A percentile compares a stretch with the other conserved stretches of the same genome.
Conservation (phyloP, 1,140 invertebrate genomes). For the Mycetomoellerius zeteki region DNA sequence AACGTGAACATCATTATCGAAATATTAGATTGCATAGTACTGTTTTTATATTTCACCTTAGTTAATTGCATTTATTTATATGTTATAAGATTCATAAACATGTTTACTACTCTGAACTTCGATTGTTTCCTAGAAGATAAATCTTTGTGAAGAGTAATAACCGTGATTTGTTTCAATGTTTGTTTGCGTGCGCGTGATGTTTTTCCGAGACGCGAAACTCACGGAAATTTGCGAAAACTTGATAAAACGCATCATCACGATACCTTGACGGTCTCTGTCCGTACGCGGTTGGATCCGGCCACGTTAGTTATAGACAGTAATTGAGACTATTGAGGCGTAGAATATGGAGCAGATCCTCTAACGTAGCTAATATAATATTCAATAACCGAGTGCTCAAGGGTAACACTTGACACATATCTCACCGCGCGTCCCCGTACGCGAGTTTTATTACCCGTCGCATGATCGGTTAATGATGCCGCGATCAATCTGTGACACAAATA, state of each 20-base stretch:
- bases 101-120: not conserved
- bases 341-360: slow-evolving; percentile 59
- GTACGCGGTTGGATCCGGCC: slow-evolving; percentile 13
- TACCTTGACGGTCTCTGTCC: not conserved
- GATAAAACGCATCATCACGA: slow-evolving; percentile 14
- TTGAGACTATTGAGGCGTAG: slow-evolving; percentile 46
- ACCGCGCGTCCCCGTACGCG: not conserved
- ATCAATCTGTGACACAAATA: slow-evolving; percentile 62
- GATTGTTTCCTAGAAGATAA: not conserved
- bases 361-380: slow-evolving; percentile 54
- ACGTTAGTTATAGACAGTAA: slow-evolving; percentile 53
- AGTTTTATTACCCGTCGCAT: slow-evolving; percentile 45
- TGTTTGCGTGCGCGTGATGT: not conserved
- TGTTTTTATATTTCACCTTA: not conserved
- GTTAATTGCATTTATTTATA: not conserved
- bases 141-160: not conserved
- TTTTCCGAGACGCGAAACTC: not conserved
- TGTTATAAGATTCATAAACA: not conserved
- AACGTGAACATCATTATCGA: not conserved
- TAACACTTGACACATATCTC: slow-evolving; percentile 63
- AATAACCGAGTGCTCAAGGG: slow-evolving; percentile 49
- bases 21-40: not conserved
- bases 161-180: not conserved
- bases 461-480: slow-evolving; percentile 55
- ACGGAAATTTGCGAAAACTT: not conserved